Evolutionary conservation across 2,797 vertebrate genomes (phyloP).

Genomic region (Cheirogaleus major): DNA sequence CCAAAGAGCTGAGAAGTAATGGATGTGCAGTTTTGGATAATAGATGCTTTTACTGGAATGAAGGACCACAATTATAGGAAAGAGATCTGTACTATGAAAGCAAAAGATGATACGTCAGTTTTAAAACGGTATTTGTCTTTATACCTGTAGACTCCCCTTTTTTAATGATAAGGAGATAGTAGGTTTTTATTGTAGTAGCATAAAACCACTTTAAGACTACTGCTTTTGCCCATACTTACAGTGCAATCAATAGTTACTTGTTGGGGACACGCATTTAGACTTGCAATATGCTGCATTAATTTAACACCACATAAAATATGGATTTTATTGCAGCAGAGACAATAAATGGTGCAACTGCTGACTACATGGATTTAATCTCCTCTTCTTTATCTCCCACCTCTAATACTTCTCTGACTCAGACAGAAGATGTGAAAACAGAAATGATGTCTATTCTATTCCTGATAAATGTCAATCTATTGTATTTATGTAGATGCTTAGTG

Average conservation of each 20-base stretch:
- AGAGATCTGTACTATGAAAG: slow-evolving; percentile 81
- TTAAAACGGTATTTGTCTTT: slow-evolving; percentile 82
- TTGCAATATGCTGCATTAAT: slow-evolving; percentile 86
- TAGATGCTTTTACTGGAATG: slow-evolving; percentile 82
- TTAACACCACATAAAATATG: slow-evolving; percentile 88
- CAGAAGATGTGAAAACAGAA: slow-evolving; percentile 57
- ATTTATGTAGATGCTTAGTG: slow-evolving; percentile 67
- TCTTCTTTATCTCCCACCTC: background rate
- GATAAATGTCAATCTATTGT: slow-evolving; percentile 65
- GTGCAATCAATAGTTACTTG: slow-evolving; percentile 82
- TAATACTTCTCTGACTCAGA: slow-evolving; percentile 29
- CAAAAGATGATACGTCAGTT: slow-evolving; percentile 83
- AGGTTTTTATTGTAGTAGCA: slow-evolving; percentile 76
- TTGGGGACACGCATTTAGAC: slow-evolving; percentile 76
- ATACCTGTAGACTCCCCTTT: slow-evolving; percentile 80
- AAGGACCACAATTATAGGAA: slow-evolving; percentile 82
- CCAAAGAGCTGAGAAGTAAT: slow-evolving; percentile 80
- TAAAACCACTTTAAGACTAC: slow-evolving; percentile 60
- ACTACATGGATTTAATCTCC: slow-evolving; percentile 66
- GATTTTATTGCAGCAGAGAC: slow-evolving; percentile 89
- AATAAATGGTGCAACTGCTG: slow-evolving; percentile 83
- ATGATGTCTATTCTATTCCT: slow-evolving; percentile 49
- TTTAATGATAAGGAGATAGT: slow-evolving; percentile 73
- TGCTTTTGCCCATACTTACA: slow-evolving; percentile 80
- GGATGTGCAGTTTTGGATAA: slow-evolving; percentile 74